Conservation (phyloP, 2,113 vertebrate genomes). For the Vimba vimba region DNA sequence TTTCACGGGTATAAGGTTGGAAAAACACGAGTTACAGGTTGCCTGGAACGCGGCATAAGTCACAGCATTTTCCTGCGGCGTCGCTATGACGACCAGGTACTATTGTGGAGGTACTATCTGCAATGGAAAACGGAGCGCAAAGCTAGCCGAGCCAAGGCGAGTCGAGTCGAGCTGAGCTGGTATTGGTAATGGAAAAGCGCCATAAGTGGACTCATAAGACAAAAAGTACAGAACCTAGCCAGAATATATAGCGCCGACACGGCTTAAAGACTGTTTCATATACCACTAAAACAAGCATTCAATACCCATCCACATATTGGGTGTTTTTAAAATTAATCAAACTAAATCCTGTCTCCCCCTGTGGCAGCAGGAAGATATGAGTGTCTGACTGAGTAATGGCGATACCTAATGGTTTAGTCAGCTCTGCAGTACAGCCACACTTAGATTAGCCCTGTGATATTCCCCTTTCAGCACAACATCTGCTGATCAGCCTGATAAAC, state of each 20-base stretch:
- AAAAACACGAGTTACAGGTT: too few species aligned
- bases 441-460: conserved; percentile 3
- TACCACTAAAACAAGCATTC: neutral
- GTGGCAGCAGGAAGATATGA: conserved; percentile 1
- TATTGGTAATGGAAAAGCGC: too few species aligned
- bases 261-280: neutral
- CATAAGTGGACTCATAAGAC: neutral
- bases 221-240: neutral
- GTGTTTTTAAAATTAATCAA: conserved; percentile 6
- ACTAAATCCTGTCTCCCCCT: conserved; percentile 6
- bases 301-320: neutral
- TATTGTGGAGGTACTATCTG: too few species aligned
- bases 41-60: too few species aligned
- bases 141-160: too few species aligned
- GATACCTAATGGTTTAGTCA: conserved; percentile 18
- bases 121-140: too few species aligned
- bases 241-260: neutral
- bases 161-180: too few species aligned
- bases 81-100: too few species aligned
- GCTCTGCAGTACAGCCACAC: conserved; percentile 22
- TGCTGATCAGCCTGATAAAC: conserved; percentile 21
- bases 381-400: conserved; percentile 15
- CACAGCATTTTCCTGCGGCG: too few species aligned
- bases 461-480: conserved; percentile 27
- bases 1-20: too few species aligned